Percentiles rank a stretch among this genome's conserved stretches.
Conservation (phyloP, 2,797 vertebrate genomes). For the Microchirus variegatus region DNA sequence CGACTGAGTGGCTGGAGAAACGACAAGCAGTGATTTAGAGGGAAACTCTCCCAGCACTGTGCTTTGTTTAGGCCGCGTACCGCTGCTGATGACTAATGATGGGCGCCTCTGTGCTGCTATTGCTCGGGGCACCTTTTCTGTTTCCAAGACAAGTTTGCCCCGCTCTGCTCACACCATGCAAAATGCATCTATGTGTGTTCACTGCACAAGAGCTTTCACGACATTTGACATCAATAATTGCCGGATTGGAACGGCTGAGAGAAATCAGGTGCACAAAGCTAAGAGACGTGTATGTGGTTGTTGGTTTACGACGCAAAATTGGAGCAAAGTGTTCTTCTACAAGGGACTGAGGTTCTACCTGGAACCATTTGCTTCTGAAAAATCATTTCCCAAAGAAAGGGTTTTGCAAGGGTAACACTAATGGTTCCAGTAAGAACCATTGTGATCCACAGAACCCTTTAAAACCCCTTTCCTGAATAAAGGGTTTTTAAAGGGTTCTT, state of each 20-base stretch:
- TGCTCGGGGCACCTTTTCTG: conserved; percentile 13
- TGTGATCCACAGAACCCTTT: too few relatives aligned
- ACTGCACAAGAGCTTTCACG: conserved; percentile 1
- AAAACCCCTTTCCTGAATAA: too few relatives aligned
- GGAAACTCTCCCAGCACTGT: conserved; percentile 35
- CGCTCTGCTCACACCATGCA: conserved; percentile 7
- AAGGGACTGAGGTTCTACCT: too few relatives aligned
- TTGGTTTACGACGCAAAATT: conserved; percentile 15
- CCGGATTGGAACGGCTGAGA: background rate
- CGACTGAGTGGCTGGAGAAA: conserved; percentile 17
- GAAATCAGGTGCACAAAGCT: conserved; percentile 9
- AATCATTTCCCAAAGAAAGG: too few relatives aligned
- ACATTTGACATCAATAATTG: conserved; percentile 14
- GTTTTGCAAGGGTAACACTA: too few relatives aligned
- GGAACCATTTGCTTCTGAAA: too few relatives aligned
- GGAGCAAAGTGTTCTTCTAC: too few relatives aligned
- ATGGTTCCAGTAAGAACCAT: too few relatives aligned
- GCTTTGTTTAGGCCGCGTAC: conserved; percentile 33
- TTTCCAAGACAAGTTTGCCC: conserved; percentile 19
- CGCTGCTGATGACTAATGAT: conserved; percentile 56
- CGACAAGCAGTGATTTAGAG: conserved; percentile 48
- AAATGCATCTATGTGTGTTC: conserved; percentile 8
- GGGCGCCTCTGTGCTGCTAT: conserved; percentile 38
- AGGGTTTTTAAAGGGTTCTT: too few relatives aligned
- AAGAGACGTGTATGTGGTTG: background rate